phyloP scores from a whole-genome alignment of 2,888 invertebrate genomes.

The Zootermopsis nevadensis region DNA sequence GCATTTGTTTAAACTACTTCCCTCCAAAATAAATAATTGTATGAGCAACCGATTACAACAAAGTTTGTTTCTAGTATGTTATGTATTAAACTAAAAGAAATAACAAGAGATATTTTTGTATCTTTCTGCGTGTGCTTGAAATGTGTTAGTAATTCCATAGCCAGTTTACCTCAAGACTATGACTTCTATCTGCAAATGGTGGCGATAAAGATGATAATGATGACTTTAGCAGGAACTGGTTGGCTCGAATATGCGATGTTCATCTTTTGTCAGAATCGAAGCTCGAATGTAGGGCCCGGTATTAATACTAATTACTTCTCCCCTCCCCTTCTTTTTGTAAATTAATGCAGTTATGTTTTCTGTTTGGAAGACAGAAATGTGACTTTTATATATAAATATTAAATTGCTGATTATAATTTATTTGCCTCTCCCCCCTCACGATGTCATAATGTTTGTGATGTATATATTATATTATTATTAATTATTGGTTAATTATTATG shows the following conservation, averaged over 20 bases:
- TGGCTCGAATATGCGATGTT: slow-evolving; percentile 24
- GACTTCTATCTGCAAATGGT: neutral
- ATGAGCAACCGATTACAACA: slow-evolving; percentile 5
- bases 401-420: slow-evolving; percentile 53
- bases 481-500: slow-evolving; percentile 52
- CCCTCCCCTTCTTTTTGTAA: slow-evolving; percentile 41
- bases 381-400: slow-evolving; percentile 50
- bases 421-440: slow-evolving; percentile 51
- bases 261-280: slow-evolving; percentile 3
- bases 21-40: neutral
- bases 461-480: slow-evolving; percentile 54
- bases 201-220: neutral
- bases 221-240: slow-evolving; percentile 41
- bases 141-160: slow-evolving; percentile 30
- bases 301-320: slow-evolving; percentile 32
- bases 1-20: neutral
- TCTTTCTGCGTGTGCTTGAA: neutral
- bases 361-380: slow-evolving; percentile 44
- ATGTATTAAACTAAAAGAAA: neutral
- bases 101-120: slow-evolving; percentile 28
- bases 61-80: neutral
- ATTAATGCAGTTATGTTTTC: slow-evolving; percentile 35
- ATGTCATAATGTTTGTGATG: slow-evolving; percentile 52
- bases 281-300: neutral
- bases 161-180: slow-evolving; percentile 38